Evolutionary conservation across 2,113 vertebrate species (phyloP), one percentile per base, ranked within the genome.

Genomic region (Stomatorhinus ivindoensis): DNA sequence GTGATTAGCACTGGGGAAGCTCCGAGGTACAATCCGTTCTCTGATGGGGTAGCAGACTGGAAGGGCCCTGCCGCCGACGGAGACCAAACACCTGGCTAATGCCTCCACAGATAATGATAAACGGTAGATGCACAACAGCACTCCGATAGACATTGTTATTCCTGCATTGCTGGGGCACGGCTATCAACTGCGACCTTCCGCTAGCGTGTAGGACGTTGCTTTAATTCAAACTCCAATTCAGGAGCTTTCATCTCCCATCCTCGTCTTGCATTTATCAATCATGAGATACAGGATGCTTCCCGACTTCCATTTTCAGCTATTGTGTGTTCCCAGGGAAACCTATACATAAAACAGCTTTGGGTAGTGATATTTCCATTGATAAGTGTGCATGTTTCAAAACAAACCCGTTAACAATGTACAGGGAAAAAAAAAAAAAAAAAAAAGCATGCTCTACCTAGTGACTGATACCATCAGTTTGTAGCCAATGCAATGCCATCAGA

Each of bases 61-160:
- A 91, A 84, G 87, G 90, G 91, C 87, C 87, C 89, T 87, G 21
- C 86, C 90, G 88, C 90, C 24, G 13, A 90, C 89, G 90, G 92
- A 65, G 73, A 55, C 76, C 35, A 84, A 94, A 93, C 93, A 94
- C 93, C 93, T 94, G 92, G 89, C 92, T 91, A 91, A 94, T 93
- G 90, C 92, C 89, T 89, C 93, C 92, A 65, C 86, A 80, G 93
- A 91, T 91, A 91, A 83, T 87, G 92, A 93, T 91, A 90, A 92
- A 92, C 91, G 92, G 48, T 44, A 91, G 93, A 80, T 53, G 69
- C 47, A 91, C 0, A 76, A 1, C 87, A 87, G 91, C 87, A 89
- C 3, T 92, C 90, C 0, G 0, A 85, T 88, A 92, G 90, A 61
- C 89, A 92, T 94, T 90, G 91, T 90, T 91, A 91, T 93, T 94